Evolutionary conservation across 2,888 invertebrate species (phyloP).

Genomic region (Zelleria hepariella): DNA sequence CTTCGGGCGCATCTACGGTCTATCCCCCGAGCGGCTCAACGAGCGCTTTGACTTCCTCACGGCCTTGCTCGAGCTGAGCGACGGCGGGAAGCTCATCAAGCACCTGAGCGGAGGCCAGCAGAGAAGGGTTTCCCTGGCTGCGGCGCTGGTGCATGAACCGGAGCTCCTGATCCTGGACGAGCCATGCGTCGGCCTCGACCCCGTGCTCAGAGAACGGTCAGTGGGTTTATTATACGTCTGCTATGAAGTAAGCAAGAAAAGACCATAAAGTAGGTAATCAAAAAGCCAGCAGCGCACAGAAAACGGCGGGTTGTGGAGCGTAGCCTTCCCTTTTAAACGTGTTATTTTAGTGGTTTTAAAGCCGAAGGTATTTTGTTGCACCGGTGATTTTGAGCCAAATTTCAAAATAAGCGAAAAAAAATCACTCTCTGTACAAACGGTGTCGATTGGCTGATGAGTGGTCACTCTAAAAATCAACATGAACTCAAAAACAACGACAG

Average conservation of each 20-base stretch:
- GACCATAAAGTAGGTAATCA: too few species aligned
- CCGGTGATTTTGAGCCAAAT: too few species aligned
- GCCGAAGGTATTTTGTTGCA: too few species aligned
- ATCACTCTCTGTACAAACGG: too few species aligned
- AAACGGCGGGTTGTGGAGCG: too few species aligned
- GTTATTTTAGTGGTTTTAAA: too few species aligned
- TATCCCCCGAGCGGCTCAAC: conserved; percentile 75
- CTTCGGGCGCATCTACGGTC: conserved; percentile 88
- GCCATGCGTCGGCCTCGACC: conserved; percentile 95
- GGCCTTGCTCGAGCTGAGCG: conserved; percentile 83
- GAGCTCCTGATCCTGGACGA: conserved; percentile 92
- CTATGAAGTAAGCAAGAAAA: not conserved
- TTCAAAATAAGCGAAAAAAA: too few species aligned
- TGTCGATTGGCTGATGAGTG: too few species aligned
- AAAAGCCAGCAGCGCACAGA: too few species aligned
- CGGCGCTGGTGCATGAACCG: conserved; percentile 89
- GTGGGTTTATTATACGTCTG: conserved; percentile 13
- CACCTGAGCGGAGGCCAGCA: conserved; percentile 85
- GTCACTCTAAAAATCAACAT: too few species aligned
- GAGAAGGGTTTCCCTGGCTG: conserved; percentile 89
- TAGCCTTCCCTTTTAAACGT: too few species aligned
- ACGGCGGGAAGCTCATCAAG: conserved; percentile 74
- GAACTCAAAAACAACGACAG: not conserved
- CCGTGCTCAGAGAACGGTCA: conserved; percentile 85
- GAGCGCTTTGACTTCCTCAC: conserved; percentile 78